Conservation (phyloP, 2,113 vertebrate genomes). For the Desmodus rotundus region DNA sequence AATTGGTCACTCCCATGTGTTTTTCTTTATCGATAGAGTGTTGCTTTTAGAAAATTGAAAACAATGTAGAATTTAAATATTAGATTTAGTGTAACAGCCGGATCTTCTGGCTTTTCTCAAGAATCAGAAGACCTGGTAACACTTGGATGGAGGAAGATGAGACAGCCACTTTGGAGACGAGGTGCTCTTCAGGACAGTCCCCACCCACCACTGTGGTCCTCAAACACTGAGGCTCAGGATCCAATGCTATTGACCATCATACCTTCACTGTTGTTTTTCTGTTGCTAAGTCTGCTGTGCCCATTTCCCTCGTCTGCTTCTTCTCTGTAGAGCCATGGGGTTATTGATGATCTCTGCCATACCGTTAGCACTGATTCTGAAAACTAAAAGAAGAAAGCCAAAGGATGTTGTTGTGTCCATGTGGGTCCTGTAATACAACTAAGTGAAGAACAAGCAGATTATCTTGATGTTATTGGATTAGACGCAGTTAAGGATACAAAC, state of each 20-base stretch:
- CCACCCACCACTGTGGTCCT: too few species aligned
- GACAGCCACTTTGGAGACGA: neutral
- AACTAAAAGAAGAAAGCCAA: neutral
- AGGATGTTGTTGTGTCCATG: neutral
- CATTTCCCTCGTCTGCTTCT: neutral
- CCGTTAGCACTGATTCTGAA: neutral
- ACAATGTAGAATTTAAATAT: neutral
- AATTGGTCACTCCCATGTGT: neutral
- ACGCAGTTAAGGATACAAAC: neutral
- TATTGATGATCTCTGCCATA: neutral
- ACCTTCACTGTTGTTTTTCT: neutral
- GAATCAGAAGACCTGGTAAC: neutral
- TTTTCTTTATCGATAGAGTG: neutral
- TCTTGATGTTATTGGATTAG: neutral
- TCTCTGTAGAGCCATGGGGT: neutral
- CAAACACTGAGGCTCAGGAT: neutral
- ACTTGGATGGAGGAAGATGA: neutral
- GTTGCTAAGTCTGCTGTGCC: neutral
- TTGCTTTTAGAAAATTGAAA: neutral
- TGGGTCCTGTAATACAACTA: neutral
- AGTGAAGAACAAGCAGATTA: neutral
- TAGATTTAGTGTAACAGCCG: neutral
- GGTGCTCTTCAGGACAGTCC: neutral
- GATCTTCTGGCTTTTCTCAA: neutral
- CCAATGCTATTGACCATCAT: neutral